Conservation (phyloP, 2,888 invertebrate species). For the Acleris literana region DNA sequence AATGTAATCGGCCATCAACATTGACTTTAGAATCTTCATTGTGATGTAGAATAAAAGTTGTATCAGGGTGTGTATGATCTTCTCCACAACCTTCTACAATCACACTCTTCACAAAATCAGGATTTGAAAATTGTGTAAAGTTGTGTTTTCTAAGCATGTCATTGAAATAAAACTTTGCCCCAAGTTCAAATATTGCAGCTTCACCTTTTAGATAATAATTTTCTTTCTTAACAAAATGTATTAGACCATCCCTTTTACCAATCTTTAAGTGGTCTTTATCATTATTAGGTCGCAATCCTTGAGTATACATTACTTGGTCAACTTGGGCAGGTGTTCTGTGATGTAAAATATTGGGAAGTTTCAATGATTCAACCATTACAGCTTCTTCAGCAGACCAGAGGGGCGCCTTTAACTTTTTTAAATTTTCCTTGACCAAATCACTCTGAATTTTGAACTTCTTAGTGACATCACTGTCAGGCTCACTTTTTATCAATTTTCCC, state of each 20-base stretch:
- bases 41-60: conserved; percentile 85
- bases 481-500: conserved; percentile 64
- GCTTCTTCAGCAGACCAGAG: conserved; percentile 90
- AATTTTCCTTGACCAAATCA: conserved; percentile 83
- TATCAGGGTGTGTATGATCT: conserved; percentile 79
- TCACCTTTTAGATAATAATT: conserved; percentile 86
- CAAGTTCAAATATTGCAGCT: conserved; percentile 88
- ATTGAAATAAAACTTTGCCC: conserved; percentile 80
- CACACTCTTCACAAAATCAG: conserved; percentile 90
- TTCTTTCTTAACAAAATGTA: conserved; percentile 84
- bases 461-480: conserved; percentile 65
- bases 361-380: conserved; percentile 85
- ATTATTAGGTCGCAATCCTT: conserved; percentile 53
- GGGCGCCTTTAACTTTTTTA: conserved; percentile 85
- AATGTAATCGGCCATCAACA: conserved; percentile 85
- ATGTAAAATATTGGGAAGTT: conserved; percentile 89
- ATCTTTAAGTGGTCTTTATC: conserved; percentile 82
- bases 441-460: conserved; percentile 83
- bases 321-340: conserved; percentile 81
- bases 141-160: conserved; percentile 67
- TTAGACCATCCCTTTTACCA: conserved; percentile 75
- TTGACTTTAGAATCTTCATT: conserved; percentile 80
- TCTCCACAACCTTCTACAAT: conserved; percentile 89
- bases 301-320: conserved; percentile 58
- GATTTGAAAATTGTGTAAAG: conserved; percentile 88